Evolutionary conservation across 2,113 vertebrate genomes (phyloP), one percentile per base, ranked within the genome.

Genomic region (Ophthalmolycus amberensis): DNA sequence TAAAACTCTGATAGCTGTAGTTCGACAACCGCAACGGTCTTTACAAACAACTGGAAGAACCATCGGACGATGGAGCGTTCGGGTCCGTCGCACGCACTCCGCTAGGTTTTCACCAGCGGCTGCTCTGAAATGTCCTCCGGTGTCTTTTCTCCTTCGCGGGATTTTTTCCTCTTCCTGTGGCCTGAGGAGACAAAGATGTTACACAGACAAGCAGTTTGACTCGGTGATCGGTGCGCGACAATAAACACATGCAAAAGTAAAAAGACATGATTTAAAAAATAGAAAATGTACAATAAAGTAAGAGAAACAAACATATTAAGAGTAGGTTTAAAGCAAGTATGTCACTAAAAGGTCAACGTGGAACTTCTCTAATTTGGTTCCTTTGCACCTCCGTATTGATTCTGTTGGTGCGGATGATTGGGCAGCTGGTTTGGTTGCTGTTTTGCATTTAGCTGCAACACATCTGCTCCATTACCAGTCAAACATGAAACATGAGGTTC

Each of bases 131-230:
- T 95, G 84, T 98, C 97, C 73, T 98, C 97, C 2, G 96, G 95
- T 0, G 85, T 93, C 84, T 94, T 95, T 18, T 98, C 96, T 60
- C 94, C 95, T 48, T 99, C 97, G 0, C 85, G 88, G 0, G 96
- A 97, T 1, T 91, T 94, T 91, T 92, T 95, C 90, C 95, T 96
- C 91, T 96, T 98, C 83, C 93, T 96, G 78, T 97, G 96, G 92
- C 97, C 98, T 99, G 93, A 71, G 52, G 44, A 83, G 85, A 82
- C 5, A 63, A 72, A 7, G 5, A 16, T 18, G 16, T 16, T 14
- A 20, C 20, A 25, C 14, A n/a, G 4, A 54, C 22, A 52, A 52
- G 12, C 1, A 18, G 1, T 3, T 42, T 42, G 40, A 9, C 10
- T 42, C 11, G 40, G 1, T 9, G 38, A 40, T 10, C 1, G 38